A percentile compares a stretch with the other conserved stretches of the same genome.
phyloP scores from a whole-genome alignment of 2,797 vertebrate species.

The Heterohyrax brucei region DNA sequence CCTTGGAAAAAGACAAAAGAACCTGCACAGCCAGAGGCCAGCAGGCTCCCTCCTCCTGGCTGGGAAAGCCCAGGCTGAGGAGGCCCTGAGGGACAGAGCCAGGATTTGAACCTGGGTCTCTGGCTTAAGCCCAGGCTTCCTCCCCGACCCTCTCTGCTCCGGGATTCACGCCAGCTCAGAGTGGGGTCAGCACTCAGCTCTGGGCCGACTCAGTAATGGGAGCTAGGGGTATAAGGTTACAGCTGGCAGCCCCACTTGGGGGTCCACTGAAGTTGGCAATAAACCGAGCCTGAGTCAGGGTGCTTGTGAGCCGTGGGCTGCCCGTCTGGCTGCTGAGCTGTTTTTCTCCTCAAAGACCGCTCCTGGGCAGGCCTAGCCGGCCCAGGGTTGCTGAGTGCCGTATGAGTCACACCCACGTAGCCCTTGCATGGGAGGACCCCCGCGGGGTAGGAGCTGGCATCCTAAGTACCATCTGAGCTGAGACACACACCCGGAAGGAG shows the following conservation, averaged over 20 bases:
- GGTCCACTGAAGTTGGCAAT: too few species aligned
- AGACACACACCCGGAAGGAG: background rate
- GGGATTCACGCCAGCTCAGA: fast-evolving
- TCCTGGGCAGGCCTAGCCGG: background rate
- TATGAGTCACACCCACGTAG: background rate
- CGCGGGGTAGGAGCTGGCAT: too few species aligned
- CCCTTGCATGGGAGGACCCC: background rate
- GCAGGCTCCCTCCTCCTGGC: fast-evolving
- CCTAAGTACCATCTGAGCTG: background rate
- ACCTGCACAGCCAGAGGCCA: fast-evolving
- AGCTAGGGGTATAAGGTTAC: background rate
- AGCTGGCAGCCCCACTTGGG: fast-evolving
- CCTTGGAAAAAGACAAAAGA: background rate
- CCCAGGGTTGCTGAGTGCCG: background rate
- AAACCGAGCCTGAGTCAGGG: too few species aligned
- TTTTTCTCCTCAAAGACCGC: background rate
- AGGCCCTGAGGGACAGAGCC: background rate
- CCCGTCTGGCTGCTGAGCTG: background rate
- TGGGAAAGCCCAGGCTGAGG: background rate
- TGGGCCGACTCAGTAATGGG: background rate
- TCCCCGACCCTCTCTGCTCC: background rate
- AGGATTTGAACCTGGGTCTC: background rate
- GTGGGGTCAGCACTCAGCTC: background rate
- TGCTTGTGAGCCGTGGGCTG: background rate
- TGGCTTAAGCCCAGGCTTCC: background rate